Percentiles rank a stretch among this genome's conserved stretches.
These are phyloP conservation scores for Alcedo quadribrachys DNA, from an alignment of 2,797 vertebrate species.

Conservation along the genomic window DNA sequence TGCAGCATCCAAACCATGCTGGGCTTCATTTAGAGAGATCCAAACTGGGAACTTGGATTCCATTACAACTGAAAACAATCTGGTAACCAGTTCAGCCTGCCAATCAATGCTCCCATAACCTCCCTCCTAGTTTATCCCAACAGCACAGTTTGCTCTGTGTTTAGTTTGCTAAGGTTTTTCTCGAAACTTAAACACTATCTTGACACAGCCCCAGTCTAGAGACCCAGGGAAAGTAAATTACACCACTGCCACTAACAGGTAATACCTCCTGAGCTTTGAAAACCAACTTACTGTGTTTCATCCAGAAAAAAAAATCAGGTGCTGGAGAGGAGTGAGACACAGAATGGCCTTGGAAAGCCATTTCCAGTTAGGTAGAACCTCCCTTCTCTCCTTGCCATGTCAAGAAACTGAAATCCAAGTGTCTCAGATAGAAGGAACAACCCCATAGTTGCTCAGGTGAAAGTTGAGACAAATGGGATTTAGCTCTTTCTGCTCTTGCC, in stretches of 20 bases:
- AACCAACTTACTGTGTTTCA: neutral
- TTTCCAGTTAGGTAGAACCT: neutral
- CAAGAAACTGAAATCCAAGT: neutral
- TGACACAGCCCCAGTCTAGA: neutral
- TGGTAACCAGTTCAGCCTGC: constrained; percentile 42
- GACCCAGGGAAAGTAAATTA: neutral
- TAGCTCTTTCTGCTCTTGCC: neutral
- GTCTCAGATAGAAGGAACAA: neutral
- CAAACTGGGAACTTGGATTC: neutral
- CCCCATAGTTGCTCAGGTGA: neutral
- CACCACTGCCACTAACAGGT: neutral
- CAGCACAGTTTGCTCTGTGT: neutral
- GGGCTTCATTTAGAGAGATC: neutral
- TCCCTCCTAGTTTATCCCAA: neutral
- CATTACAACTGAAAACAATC: constrained; percentile 20
- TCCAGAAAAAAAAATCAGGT: neutral
- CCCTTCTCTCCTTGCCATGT: neutral
- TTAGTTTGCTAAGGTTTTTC: neutral
- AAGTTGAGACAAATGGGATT: neutral
- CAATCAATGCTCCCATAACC: neutral
- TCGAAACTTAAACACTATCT: neutral
- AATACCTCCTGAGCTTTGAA: neutral
- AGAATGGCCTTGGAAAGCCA: neutral
- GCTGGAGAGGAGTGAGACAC: neutral
- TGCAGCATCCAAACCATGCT: constrained; percentile 26